Evolutionary conservation across 2,797 vertebrate genomes (phyloP).

Genomic region (Apogon talboti): DNA sequence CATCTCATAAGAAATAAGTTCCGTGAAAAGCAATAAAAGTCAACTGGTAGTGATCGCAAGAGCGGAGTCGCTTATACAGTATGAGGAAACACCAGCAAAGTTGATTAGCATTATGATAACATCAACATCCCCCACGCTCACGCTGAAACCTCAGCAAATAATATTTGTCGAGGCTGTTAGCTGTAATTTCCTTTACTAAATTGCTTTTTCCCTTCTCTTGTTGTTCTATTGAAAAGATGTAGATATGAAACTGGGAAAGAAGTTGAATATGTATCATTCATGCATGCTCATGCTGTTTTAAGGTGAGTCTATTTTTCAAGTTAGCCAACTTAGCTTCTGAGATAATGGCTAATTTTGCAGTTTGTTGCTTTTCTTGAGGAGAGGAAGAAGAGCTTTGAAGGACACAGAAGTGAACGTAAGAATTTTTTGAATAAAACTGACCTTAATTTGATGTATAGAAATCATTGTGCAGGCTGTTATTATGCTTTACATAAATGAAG

Average conservation of each 20-base stretch:
- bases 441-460: no score
- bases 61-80: neutral
- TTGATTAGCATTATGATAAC: slow-evolving; percentile 12
- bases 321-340: no score
- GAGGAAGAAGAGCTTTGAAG: no score
- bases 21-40: slow-evolving; percentile 5
- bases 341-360: no score
- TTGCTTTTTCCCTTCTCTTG: neutral
- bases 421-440: no score
- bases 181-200: slow-evolving; percentile 20
- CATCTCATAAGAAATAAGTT: neutral
- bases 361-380: no score
- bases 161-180: slow-evolving; percentile 5
- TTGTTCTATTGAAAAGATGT: slow-evolving; percentile 5
- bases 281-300: no score
- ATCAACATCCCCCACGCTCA: neutral
- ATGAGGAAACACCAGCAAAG: neutral
- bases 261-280: no score
- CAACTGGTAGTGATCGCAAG: neutral
- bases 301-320: no score
- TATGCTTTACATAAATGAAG: no score
- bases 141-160: slow-evolving; percentile 6
- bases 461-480: no score
- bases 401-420: no score
- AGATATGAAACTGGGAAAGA: neutral